Base-by-base conservation (phyloP, 2,797 vertebrate species). In the Arctocebus calabarensis region DNA sequence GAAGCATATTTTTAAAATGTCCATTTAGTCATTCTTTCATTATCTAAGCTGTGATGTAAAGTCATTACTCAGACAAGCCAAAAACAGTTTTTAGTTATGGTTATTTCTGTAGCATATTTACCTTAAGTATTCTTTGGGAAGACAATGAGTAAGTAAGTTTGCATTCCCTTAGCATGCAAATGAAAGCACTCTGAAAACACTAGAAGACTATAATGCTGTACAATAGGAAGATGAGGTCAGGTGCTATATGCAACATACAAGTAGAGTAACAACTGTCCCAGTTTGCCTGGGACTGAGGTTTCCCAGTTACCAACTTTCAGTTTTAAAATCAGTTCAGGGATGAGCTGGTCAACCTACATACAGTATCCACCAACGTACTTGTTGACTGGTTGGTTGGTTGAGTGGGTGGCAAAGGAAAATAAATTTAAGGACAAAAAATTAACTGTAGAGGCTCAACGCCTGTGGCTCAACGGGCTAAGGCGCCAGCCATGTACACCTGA, bases 41-140 rank as follows among this genome's bases (percentile, higher is more conserved):
- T 96, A 91, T 96, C 59, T 97, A 55, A 96, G 45, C 78, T 91
- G 79, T 87, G 84, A 86, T 86, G 37, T 87, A 84, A 84, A 90
- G 70, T 92, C 37, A 88, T 84, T 96, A 91, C 62, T 91, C 61
- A 94, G 77, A 85, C 14, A 94, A 93, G 68, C 23, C 55, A 74
- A 96, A 97, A 93, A 27, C 10, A 91, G 32, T 94, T 91, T 96
- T 95, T 91, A 57, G 45, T 96, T 91, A 82, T 84, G 94, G 86
- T 73, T 78, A 96, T 85, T 95, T 88, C 88, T 79, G 40, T 94
- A 91, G 66, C 37, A 89, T 78, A 95, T 89, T 94, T 93, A 95
- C 77, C 83, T 95, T 71, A 90, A 90, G 88, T 92, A 84, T 94
- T 94, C 91, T 95, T 88, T 92, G 73, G 40, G 96, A 94, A 90